Base-by-base conservation (phyloP, 2,888 invertebrate genomes). In the Rhorus exstirpatorius region DNA sequence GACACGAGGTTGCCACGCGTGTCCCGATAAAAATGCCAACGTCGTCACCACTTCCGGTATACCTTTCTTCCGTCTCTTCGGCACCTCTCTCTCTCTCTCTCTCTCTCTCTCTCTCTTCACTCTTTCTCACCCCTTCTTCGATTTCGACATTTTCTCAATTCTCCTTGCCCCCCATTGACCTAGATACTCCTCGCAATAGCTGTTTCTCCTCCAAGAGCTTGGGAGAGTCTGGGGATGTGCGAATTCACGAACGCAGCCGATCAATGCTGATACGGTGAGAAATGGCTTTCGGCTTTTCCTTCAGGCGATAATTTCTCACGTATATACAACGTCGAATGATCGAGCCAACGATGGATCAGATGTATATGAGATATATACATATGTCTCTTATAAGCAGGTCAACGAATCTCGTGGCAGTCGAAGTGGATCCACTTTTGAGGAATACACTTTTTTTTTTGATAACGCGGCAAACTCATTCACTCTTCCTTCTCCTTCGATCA, bases 41-140 rank as follows among this genome's bases (percentile, higher is more conserved):
- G 24, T 65, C 38, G 60, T 46, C 55, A 41, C 72, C 79, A 60
- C 84, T 81, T 78, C 81, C 76, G 74, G 78, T 79, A 55, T 71
- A 70, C 67, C 49, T 44, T 44, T 31, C 44, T 77, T 41, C 61
- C 68, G 60, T 65, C 17, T n/a, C n/a, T n/a, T 38, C 38, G 4
- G 0, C 35, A 61, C 51, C 68, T 55, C 68, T 41, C 41, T 78
- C 55, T 53, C 44, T 74, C 26, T 44, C 31, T 31, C 63, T 41
- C 31, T 55, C 38, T 49, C 70, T 68, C 49, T 17, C 65, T 53
- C 49, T 46, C 70, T 38, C 78, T 58, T 53, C 4, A 10, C 41
- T 61, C n/a, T 19, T 21, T 53, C 51, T 68, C 49, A 63, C 21
- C 35, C 75, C 53, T 51, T 63, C 67, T 67, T 49, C 65, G 19